These are phyloP conservation scores for Rhinichthys klamathensis DNA, from an alignment of 2,113 vertebrate genomes.

Conservation along the genomic window DNA sequence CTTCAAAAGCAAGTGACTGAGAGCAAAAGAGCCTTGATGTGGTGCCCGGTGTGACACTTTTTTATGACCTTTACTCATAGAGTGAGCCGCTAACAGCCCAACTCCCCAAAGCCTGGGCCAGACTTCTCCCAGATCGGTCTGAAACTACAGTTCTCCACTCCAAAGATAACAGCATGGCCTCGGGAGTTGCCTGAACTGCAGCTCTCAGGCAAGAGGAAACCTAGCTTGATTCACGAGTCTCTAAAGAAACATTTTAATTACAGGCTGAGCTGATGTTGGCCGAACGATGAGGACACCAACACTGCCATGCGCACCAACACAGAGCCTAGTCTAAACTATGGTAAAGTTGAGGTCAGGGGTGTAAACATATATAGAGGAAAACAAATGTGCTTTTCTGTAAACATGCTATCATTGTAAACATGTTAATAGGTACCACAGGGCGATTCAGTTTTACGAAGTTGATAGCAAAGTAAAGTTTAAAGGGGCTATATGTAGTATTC, in stretches of 20 bases:
- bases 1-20: not conserved
- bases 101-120: conserved; percentile 19
- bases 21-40: not conserved
- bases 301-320: not conserved
- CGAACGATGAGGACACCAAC: not conserved
- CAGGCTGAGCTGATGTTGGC: conserved; percentile 40
- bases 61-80: conserved; percentile 25
- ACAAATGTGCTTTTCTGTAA: conserved; percentile 3
- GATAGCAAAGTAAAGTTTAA: not conserved
- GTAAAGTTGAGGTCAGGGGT: not conserved
- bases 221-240: conserved; percentile 46
- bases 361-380: not conserved
- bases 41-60: not conserved
- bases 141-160: conserved; percentile 41
- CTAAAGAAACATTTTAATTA: conserved; percentile 58
- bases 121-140: conserved; percentile 19
- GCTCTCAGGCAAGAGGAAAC: conserved; percentile 41
- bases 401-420: conserved; percentile 22
- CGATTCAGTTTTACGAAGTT: not conserved
- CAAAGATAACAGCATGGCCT: conserved; percentile 40
- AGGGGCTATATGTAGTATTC: not conserved
- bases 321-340: not conserved
- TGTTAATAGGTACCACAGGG: not conserved
- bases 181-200: conserved; percentile 18
- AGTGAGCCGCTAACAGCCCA: conserved; percentile 32